A percentile compares a stretch with the other conserved stretches of the same genome.
Conservation (phyloP, 2,797 vertebrate species). For the Muscicapa striata region DNA sequence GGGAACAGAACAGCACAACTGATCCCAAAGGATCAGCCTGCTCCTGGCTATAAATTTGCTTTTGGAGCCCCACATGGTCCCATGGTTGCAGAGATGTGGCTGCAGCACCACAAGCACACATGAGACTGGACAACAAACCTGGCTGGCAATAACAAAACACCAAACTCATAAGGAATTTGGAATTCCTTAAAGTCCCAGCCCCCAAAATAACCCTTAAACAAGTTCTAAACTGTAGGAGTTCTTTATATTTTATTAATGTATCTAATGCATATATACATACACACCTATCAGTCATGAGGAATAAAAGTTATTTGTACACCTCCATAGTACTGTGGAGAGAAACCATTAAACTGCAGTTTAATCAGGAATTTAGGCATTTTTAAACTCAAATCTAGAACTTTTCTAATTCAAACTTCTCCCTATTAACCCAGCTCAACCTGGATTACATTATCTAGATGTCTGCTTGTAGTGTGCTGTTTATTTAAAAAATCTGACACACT, state of each 20-base stretch:
- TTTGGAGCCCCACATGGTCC: background rate
- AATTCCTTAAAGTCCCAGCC: background rate
- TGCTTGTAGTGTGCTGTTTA: background rate
- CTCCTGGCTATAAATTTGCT: background rate
- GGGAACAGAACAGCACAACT: background rate
- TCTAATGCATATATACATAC: background rate
- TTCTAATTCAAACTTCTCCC: background rate
- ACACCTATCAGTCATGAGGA: fast-evolving
- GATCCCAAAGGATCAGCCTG: background rate
- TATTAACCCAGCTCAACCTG: background rate
- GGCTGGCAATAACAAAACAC: background rate
- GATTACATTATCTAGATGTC: background rate
- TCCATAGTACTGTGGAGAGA: background rate
- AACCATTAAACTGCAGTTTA: background rate
- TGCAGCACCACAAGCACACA: background rate
- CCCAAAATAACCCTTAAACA: background rate
- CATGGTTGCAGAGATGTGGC: fast-evolving
- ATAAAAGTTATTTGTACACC: background rate
- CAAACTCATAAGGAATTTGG: background rate
- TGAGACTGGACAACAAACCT: background rate
- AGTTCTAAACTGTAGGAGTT: background rate
- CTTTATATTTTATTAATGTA: background rate
- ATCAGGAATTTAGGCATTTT: background rate
- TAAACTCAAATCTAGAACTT: background rate
- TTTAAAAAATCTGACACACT: background rate